Evolutionary conservation across 2,797 vertebrate species (phyloP).

Genomic region (Hirundo rustica): DNA sequence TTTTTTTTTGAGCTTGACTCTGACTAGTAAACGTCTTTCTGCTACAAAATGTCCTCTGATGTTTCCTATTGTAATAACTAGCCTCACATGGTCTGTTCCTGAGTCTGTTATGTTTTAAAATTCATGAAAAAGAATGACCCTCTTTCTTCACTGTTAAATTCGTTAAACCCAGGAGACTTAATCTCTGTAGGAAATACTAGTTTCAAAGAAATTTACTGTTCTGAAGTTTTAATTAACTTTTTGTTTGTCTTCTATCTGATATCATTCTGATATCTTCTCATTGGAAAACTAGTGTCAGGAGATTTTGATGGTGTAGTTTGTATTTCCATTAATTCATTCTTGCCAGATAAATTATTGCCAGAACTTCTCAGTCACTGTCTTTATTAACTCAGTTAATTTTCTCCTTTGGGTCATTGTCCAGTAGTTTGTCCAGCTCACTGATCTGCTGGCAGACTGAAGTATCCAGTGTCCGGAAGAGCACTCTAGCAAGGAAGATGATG

Average conservation of each 20-base stretch:
- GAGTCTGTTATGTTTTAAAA: not conserved
- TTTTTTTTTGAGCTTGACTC: not conserved
- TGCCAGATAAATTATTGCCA: conserved; percentile 40
- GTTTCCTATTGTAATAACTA: not conserved
- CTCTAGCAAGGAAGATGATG: not conserved
- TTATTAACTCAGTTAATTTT: not conserved
- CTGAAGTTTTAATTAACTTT: not conserved
- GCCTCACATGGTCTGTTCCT: not conserved
- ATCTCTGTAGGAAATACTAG: not conserved
- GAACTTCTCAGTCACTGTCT: conserved; percentile 2
- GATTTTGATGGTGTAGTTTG: not conserved
- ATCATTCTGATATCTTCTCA: not conserved
- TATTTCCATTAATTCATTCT: conserved; percentile 35
- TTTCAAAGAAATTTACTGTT: not conserved
- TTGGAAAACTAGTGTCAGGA: conserved; percentile 9
- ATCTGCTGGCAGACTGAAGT: not conserved
- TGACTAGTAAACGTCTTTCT: not conserved
- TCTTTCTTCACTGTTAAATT: not conserved
- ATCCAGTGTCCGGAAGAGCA: not conserved
- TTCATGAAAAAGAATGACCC: not conserved
- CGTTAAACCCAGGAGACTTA: not conserved
- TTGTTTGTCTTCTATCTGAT: conserved; percentile 1
- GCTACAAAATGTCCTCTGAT: not conserved
- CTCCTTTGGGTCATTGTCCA: conserved; percentile 32
- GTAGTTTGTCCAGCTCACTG: not conserved